Evolutionary conservation across 92 coral and sea anemone species (phyloP).

Genomic region (Diadumene lineata): DNA sequence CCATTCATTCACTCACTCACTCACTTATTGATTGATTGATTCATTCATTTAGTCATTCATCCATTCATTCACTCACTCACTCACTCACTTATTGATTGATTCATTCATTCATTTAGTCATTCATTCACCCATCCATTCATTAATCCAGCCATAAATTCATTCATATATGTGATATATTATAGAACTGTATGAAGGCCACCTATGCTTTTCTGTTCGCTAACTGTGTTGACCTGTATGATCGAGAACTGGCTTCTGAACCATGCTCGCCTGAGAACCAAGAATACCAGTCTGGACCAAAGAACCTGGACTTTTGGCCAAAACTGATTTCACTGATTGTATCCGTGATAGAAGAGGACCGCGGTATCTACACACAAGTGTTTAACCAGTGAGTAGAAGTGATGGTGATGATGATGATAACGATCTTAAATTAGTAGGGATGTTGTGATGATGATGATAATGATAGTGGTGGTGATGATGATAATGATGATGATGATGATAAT

Average conservation of each 20-base stretch:
- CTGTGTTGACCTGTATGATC: slow-evolving; percentile 87
- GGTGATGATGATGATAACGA: background rate
- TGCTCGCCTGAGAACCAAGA: slow-evolving; percentile 39
- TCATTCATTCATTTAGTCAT: background rate
- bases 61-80: background rate
- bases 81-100: background rate
- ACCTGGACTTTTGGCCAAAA: slow-evolving; percentile 99
- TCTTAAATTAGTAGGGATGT: too few species aligned
- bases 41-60: background rate
- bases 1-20: background rate
- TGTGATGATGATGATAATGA: background rate
- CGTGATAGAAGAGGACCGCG: slow-evolving; percentile 92
- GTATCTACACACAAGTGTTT: slow-evolving; percentile 83
- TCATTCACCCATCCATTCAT: background rate
- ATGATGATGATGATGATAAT: background rate
- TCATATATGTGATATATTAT: slow-evolving; percentile 1
- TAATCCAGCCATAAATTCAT: background rate
- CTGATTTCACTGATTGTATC: slow-evolving; percentile 92
- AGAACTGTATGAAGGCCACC: slow-evolving; percentile 94
- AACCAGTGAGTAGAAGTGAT: slow-evolving; percentile 74
- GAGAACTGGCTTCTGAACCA: slow-evolving; percentile 76
- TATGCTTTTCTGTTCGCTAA: slow-evolving; percentile 89
- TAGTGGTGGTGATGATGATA: background rate
- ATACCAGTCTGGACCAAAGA: slow-evolving; percentile 77
- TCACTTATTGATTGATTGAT: background rate